Evolutionary conservation across 1,140 invertebrate species (phyloP).

Genomic region (Zaprionus camerounensis): DNA sequence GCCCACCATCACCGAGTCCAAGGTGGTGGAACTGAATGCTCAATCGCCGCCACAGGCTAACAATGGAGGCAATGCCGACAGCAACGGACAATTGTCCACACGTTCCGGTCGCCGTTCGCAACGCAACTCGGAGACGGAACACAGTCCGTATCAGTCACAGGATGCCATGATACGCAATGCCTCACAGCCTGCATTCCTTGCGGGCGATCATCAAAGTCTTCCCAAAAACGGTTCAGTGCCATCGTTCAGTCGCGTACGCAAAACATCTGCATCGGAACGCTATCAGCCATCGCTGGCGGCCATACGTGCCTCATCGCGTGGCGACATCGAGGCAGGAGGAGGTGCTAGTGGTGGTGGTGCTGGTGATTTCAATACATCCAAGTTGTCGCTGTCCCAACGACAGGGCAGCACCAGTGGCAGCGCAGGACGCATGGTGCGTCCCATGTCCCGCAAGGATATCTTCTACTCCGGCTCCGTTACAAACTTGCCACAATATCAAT

Average conservation of each 20-base stretch:
- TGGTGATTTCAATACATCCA: slow-evolving; percentile 85
- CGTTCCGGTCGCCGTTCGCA: slow-evolving; percentile 64
- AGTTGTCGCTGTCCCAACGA: slow-evolving; percentile 83
- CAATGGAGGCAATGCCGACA: slow-evolving; percentile 63
- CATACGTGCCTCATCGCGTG: slow-evolving; percentile 89
- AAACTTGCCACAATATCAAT: slow-evolving; percentile 96
- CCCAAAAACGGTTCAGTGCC: slow-evolving; percentile 95
- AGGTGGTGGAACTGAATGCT: slow-evolving; percentile 87
- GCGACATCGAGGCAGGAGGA: slow-evolving; percentile 86
- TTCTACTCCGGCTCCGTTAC: slow-evolving; percentile 98
- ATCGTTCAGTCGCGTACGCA: slow-evolving; percentile 92
- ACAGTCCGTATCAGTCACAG: slow-evolving; percentile 83
- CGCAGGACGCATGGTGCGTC: slow-evolving; percentile 90
- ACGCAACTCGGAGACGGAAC: slow-evolving; percentile 76
- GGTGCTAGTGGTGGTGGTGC: slow-evolving; percentile 81
- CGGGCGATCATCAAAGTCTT: slow-evolving; percentile 90
- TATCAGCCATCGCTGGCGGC: slow-evolving; percentile 91
- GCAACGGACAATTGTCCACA: slow-evolving; percentile 65
- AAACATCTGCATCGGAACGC: slow-evolving; percentile 91
- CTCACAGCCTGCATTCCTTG: slow-evolving; percentile 91
- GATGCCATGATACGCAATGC: slow-evolving; percentile 90
- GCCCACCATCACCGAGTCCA: slow-evolving; percentile 94
- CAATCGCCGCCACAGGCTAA: slow-evolving; percentile 68
- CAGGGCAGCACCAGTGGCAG: slow-evolving; percentile 65
- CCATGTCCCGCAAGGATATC: slow-evolving; percentile 98